Conservation (phyloP, 2,797 vertebrate genomes). For the Scolopax rusticola region DNA sequence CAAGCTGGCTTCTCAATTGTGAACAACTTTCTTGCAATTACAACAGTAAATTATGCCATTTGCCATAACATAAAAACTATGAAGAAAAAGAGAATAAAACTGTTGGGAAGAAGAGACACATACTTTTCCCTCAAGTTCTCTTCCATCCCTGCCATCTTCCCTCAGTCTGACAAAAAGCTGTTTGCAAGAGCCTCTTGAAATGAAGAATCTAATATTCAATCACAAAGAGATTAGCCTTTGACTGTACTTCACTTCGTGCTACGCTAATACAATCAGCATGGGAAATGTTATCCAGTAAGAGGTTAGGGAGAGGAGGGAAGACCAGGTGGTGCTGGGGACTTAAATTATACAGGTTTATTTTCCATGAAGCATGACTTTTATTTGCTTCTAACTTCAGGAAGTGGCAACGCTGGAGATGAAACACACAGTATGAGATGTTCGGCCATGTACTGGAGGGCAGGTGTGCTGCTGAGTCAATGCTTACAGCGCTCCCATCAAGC, state of each 20-base stretch:
- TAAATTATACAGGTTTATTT: constrained; percentile 21
- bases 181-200: constrained; percentile 53
- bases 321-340: constrained; percentile 10
- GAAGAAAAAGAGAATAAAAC: background rate
- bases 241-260: constrained; percentile 13
- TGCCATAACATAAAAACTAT: background rate
- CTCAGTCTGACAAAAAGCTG: constrained; percentile 30
- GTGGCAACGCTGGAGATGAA: background rate
- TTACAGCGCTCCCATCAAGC: rapidly evolving
- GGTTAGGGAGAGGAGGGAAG: constrained; percentile 16
- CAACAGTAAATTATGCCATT: background rate
- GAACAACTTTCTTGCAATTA: constrained; percentile 13
- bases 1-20: background rate
- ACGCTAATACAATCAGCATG: constrained; percentile 18
- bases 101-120: background rate
- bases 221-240: constrained; percentile 62
- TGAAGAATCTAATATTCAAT: constrained; percentile 51
- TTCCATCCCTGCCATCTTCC: background rate
- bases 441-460: background rate
- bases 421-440: background rate
- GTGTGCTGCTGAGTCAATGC: constrained; percentile 1
- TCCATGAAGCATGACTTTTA: constrained; percentile 13
- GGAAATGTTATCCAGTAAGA: constrained; percentile 33
- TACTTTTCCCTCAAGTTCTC: background rate
- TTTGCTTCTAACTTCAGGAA: constrained; percentile 43